Base-by-base conservation (phyloP, 2,113 vertebrate genomes). In the Cathartes aura region DNA sequence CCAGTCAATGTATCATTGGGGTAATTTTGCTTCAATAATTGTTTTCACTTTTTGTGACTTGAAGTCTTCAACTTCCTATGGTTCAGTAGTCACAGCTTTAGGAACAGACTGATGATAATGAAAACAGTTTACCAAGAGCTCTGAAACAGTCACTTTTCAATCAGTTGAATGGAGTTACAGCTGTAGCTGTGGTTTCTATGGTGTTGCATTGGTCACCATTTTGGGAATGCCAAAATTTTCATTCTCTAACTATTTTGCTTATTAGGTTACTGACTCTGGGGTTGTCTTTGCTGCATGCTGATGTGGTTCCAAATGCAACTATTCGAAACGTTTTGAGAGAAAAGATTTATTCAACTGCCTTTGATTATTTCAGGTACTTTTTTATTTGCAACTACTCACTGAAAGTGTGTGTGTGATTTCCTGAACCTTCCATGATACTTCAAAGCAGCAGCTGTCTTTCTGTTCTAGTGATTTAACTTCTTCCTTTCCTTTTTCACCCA, bases 321-420 rank as follows among this genome's bases (percentile, higher is more conserved):
- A 99, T 99, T 92, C 99, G 99, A 91, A 99, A 99, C 0, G 99
- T 99, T 71, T 99, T 99, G 52, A 98, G 99, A 45, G 99, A 99
- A 94, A 99, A 99, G 98, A 99, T 99, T 95, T 99, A 99, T 92
- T 99, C 99, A 13, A 99, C 99, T 0, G 99, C 99, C n/a, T 99
- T 99, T 91, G 99, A 99, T 98, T 99, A 99, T 96, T 99, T 99
- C 98, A 99, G 99, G 99, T 99, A 98, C 43, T 47, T 30, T 58
- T 88, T 70, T 34, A 10, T 60, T 73, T 93, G 45, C 52, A 85
- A 12, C 9, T 34, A 4, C 24, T 89, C 59, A 15, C 34, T 75
- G 36, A 43, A 92, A 93, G 34, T 27, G 8, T 56, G 32, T 62
- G 38, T 83, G 16, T 73, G 27, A 40, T 89, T 90, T 91, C 45